Conservation (phyloP, 2,797 vertebrate genomes). For the Caiman crocodilus region DNA sequence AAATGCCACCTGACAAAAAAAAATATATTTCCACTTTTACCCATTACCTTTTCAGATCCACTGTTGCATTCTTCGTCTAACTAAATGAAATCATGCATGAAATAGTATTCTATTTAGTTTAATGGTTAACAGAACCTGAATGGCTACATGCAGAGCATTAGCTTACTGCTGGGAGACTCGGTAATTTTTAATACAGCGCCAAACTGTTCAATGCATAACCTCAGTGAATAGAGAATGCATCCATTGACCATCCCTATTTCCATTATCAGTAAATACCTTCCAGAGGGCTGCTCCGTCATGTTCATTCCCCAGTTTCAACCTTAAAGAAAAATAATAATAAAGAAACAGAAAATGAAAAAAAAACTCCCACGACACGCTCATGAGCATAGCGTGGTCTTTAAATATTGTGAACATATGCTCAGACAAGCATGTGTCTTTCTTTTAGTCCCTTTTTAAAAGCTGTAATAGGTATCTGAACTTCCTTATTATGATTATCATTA, state of each 20-base stretch:
- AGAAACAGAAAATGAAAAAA: neutral
- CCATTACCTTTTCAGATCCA: constrained; percentile 6
- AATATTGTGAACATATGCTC: neutral
- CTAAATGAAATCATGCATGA: constrained; percentile 73
- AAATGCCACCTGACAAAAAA: constrained; percentile 26
- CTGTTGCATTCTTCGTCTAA: constrained; percentile 28
- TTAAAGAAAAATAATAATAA: neutral
- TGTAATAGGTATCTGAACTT: neutral
- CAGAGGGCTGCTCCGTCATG: constrained; percentile 3
- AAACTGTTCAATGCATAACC: constrained; percentile 37
- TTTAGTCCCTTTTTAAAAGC: neutral
- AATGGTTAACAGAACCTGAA: constrained; percentile 66
- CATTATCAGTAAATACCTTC: constrained; percentile 61
- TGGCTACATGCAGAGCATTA: constrained; percentile 52
- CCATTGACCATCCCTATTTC: constrained; percentile 17
- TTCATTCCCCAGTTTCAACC: constrained; percentile 1
- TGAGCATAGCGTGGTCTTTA: neutral
- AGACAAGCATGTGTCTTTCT: too few relatives aligned
- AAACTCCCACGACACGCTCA: neutral
- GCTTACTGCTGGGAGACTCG: constrained; percentile 52
- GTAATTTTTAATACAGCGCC: constrained; percentile 74
- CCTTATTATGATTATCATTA: neutral
- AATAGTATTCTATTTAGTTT: constrained; percentile 75
- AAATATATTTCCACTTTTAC: constrained; percentile 10
- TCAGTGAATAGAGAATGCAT: constrained; percentile 27